Percentiles rank a stretch among this genome's conserved stretches.
Conservation (phyloP, 2,113 vertebrate species). For the Alces alces region DNA sequence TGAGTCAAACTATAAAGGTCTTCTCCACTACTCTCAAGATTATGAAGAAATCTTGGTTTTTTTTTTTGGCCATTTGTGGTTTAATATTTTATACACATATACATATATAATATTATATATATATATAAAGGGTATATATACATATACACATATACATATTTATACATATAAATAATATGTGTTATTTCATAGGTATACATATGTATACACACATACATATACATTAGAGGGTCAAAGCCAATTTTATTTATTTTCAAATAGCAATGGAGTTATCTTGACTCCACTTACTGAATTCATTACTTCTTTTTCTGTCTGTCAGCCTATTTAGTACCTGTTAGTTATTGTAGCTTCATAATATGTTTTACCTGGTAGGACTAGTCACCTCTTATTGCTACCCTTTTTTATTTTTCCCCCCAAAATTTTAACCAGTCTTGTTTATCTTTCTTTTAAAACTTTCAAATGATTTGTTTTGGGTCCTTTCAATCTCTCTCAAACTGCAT, state of each 20-base stretch:
- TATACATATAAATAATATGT: not conserved
- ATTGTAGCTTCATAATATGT: not conserved
- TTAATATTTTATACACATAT: not conserved
- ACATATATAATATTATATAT: not conserved
- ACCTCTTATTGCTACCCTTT: not conserved
- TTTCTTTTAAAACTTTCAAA: not conserved
- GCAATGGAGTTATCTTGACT: not conserved
- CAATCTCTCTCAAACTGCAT: not conserved
- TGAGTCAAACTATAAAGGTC: not conserved
- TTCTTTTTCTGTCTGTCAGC: not conserved
- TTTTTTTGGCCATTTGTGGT: not conserved
- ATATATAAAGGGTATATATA: not conserved
- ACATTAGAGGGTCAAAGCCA: not conserved
- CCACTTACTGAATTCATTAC: not conserved
- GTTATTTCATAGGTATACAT: not conserved
- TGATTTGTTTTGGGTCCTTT: not conserved
- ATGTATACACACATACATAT: not conserved
- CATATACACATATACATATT: not conserved
- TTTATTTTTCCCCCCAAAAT: not conserved
- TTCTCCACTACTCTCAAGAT: not conserved
- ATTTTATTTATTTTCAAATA: not conserved
- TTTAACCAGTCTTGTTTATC: not conserved
- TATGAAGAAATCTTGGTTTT: not conserved
- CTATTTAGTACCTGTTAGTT: not conserved
- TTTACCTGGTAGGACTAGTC: not conserved